These are phyloP conservation scores for Oligia latruncula DNA, from an alignment of 2,888 invertebrate genomes.

Conservation along the genomic window DNA sequence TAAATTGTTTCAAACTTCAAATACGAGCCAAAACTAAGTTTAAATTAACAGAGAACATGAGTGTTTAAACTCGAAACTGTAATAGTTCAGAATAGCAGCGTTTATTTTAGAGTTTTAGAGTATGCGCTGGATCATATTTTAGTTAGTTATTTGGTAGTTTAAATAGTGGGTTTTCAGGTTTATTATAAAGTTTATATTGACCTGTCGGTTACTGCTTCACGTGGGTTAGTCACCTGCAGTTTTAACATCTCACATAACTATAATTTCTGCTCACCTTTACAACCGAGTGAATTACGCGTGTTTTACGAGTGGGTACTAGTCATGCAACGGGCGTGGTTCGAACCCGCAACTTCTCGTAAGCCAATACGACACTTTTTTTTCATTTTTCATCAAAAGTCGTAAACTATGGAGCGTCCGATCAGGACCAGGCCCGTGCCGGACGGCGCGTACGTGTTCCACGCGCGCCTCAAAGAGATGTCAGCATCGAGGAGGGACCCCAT, in stretches of 20 bases:
- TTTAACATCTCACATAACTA: neutral
- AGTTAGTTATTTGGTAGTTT: constrained; percentile 31
- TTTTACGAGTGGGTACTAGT: neutral
- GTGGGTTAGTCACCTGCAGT: neutral
- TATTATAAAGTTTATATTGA: constrained; percentile 24
- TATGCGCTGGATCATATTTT: constrained; percentile 35
- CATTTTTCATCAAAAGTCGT: no score
- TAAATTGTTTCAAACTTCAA: constrained; percentile 69
- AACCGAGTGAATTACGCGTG: neutral
- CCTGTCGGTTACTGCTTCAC: neutral
- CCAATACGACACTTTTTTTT: neutral
- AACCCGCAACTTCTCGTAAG: neutral
- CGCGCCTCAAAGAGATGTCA: no score
- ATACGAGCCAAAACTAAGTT: constrained; percentile 59
- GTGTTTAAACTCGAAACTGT: constrained; percentile 60
- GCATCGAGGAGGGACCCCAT: no score
- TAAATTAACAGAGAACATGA: constrained; percentile 62
- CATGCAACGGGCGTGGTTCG: neutral
- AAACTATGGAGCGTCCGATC: no score
- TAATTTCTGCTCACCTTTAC: neutral
- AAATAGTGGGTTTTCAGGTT: constrained; percentile 2
- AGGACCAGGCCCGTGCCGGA: no score
- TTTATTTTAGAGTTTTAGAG: constrained; percentile 48
- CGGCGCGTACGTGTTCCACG: no score
- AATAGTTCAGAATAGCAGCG: constrained; percentile 37